phyloP scores from a whole-genome alignment of 64 coral and sea anemone genomes.

The Trachythela sp. region DNA sequence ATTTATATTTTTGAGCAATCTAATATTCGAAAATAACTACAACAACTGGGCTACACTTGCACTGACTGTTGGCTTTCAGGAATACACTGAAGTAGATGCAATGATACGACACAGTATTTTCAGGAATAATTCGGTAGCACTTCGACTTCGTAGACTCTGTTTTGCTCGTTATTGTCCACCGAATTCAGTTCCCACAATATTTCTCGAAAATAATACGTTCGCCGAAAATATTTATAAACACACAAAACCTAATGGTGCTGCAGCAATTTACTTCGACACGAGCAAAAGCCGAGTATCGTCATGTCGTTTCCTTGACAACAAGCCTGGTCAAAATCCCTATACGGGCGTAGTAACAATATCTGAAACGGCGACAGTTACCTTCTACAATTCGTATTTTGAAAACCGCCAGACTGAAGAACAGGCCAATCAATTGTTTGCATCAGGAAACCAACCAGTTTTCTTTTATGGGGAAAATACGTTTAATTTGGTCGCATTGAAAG shows the following conservation, averaged over 20 bases:
- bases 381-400: background rate
- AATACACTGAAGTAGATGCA: background rate
- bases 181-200: background rate
- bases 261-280: background rate
- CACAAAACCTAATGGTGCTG: background rate
- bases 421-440: background rate
- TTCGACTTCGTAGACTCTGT: background rate
- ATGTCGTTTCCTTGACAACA: conserved; percentile 21
- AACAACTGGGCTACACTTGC: background rate
- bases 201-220: background rate
- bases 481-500: background rate
- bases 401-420: background rate
- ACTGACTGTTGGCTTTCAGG: background rate
- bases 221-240: background rate
- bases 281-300: background rate
- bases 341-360: background rate
- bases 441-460: background rate
- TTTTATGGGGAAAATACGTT: background rate
- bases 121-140: background rate
- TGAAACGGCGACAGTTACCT: background rate
- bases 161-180: too few species aligned
- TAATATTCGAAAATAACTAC: background rate
- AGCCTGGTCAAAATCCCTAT: background rate
- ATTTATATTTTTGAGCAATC: too few species aligned
- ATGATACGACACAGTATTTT: background rate